Conservation (phyloP, 2,113 vertebrate genomes). For the Centropus bengalensis region DNA sequence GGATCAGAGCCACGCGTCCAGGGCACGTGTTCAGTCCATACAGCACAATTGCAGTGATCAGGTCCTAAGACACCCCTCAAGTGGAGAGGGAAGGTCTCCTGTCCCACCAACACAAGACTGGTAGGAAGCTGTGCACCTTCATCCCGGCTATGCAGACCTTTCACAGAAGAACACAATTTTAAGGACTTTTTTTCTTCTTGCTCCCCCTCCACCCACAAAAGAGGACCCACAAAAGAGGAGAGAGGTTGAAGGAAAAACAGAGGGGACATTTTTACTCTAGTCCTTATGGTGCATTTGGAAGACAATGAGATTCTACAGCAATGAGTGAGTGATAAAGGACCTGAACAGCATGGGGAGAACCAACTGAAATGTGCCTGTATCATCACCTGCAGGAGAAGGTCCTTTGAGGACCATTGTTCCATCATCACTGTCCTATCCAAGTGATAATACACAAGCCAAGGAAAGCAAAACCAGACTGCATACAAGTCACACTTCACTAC, state of each 20-base stretch:
- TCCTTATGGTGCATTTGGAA: neutral
- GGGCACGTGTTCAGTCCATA: neutral
- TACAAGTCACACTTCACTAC: slow-evolving; percentile 51
- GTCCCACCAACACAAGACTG: neutral
- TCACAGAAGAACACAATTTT: neutral
- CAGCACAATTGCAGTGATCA: neutral
- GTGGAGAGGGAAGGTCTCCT: neutral
- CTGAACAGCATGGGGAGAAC: neutral
- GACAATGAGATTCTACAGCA: neutral
- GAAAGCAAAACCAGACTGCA: neutral
- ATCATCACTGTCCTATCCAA: neutral
- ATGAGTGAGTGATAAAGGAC: neutral
- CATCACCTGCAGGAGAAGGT: neutral
- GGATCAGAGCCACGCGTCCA: neutral
- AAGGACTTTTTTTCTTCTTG: neutral
- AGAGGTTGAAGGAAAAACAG: neutral
- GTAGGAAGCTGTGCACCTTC: neutral
- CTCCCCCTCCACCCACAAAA: neutral
- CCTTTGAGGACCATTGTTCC: neutral
- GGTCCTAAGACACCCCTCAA: neutral
- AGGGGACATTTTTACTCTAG: neutral
- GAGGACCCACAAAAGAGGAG: neutral
- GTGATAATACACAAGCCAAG: neutral
- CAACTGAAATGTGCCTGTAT: neutral
- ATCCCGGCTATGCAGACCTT: neutral